phyloP scores from a whole-genome alignment of 2,888 invertebrate genomes.

The Hyles lineata region DNA sequence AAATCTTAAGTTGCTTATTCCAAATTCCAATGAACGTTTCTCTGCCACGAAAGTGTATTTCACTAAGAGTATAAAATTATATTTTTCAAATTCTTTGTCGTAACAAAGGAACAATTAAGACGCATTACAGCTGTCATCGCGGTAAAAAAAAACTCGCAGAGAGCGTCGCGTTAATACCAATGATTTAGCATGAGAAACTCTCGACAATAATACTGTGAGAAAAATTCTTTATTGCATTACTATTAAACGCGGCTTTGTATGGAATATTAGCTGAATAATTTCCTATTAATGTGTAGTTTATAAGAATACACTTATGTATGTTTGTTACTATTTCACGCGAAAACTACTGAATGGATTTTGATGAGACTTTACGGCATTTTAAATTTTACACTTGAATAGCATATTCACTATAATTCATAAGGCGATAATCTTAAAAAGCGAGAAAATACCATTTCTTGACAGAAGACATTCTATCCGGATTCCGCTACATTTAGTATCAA shows the following conservation, averaged over 20 bases:
- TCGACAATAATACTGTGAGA: constrained; percentile 1
- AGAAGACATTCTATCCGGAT: too few relatives aligned
- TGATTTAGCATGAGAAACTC: constrained; percentile 15
- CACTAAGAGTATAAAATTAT: background rate
- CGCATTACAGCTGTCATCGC: constrained; percentile 11
- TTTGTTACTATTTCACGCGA: too few relatives aligned
- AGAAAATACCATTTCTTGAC: too few relatives aligned
- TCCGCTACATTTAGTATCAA: too few relatives aligned
- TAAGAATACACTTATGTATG: too few relatives aligned
- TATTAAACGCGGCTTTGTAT: background rate
- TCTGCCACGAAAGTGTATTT: background rate
- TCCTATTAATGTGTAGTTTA: background rate
- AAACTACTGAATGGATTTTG: too few relatives aligned
- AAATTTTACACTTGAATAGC: too few relatives aligned
- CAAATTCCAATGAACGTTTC: too few relatives aligned
- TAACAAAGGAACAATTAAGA: constrained; percentile 22
- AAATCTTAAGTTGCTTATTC: too few relatives aligned
- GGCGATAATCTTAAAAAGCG: too few relatives aligned
- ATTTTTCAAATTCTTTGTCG: constrained; percentile 1
- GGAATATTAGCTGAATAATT: background rate
- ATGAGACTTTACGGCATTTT: too few relatives aligned
- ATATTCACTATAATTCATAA: too few relatives aligned
- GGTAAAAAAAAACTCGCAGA: background rate
- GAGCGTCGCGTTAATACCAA: background rate
- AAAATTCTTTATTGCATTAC: background rate